Evolutionary conservation across 2,888 invertebrate genomes (phyloP), one percentile per base, ranked within the genome.

Genomic region (Byasa hedistus): DNA sequence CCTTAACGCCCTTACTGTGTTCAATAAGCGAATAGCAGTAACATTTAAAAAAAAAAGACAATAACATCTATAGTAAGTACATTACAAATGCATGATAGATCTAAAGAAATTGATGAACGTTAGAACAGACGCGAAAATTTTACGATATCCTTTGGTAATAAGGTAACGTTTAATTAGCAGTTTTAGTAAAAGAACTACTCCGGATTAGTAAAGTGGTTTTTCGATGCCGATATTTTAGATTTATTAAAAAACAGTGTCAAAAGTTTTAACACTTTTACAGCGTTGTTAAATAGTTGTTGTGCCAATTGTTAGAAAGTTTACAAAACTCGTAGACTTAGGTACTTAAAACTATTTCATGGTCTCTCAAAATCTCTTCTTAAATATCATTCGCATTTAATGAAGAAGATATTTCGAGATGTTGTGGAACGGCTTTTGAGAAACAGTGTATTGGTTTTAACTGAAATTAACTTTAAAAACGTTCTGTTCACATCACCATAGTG

Each of bases 321-420:
- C 32, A 44, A 44, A 15, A 15, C 44, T 44, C 44, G 17, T 44
- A 44, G 44, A 44, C 48, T 3, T 48, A 48, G 48, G 48, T 81
- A 81, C 76, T 79, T 81, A 78, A 79, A 79, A 68, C 76, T 76
- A 70, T 79, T 79, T 79, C 74, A 75, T 74, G 75, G 75, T 75
- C 70, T 76, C 62, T 77, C 76, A 73, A 75, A 73, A 73, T 64
- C 57, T 44, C 63, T 64, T 61, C 64, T 66, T 51, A 62, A 32
- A 17, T 61, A 36, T 57, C 64, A 55, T 21, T 57, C 12, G 56
- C 60, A 61, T 69, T 62, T 68, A 54, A 65, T 59, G 59, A 54
- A 66, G 52, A 58, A 66, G 52, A 58, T 48, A 54, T 62, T 70
- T 72, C 70, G 68, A 68, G 69, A 72, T 69, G 58, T 70, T 69